Evolutionary conservation across 2,797 vertebrate genomes (phyloP).

Genomic region (Octomys mimax): DNA sequence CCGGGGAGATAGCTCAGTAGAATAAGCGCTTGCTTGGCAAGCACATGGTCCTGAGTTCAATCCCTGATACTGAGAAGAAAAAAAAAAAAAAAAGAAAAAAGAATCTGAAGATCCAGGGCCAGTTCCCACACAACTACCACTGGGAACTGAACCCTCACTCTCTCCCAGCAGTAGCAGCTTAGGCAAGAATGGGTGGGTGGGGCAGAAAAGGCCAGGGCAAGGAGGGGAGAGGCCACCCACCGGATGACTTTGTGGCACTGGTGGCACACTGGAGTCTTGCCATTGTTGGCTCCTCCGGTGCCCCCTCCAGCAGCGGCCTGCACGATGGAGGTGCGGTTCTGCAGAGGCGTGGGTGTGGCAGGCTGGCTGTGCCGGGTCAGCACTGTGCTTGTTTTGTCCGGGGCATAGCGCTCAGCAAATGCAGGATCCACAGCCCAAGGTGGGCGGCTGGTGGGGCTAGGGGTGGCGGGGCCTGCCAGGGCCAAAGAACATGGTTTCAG

Average conservation of each 20-base stretch:
- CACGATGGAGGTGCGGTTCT: conserved; percentile 98
- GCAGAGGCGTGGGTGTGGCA: conserved; percentile 94
- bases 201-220: neutral
- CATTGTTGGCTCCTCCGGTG: conserved; percentile 85
- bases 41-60: too few relatives aligned
- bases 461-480: conserved; percentile 82
- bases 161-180: neutral
- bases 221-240: conserved; percentile 86
- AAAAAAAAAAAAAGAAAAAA: too few relatives aligned
- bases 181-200: neutral
- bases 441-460: conserved; percentile 91
- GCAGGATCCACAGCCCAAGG: conserved; percentile 97
- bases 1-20: too few relatives aligned
- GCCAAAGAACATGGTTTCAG: conserved; percentile 61
- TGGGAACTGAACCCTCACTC: neutral
- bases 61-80: too few relatives aligned
- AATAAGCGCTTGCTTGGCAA: too few relatives aligned
- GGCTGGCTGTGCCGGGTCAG: conserved; percentile 97
- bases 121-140: neutral
- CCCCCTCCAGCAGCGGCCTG: conserved; percentile 93
- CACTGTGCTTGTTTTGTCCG: conserved; percentile 97
- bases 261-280: conserved; percentile 95
- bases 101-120: neutral
- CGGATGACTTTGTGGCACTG: conserved; percentile 99
- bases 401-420: conserved; percentile 96